These are phyloP conservation scores for Chauna torquata DNA, from an alignment of 2,113 vertebrate species.

Conservation along the genomic window DNA sequence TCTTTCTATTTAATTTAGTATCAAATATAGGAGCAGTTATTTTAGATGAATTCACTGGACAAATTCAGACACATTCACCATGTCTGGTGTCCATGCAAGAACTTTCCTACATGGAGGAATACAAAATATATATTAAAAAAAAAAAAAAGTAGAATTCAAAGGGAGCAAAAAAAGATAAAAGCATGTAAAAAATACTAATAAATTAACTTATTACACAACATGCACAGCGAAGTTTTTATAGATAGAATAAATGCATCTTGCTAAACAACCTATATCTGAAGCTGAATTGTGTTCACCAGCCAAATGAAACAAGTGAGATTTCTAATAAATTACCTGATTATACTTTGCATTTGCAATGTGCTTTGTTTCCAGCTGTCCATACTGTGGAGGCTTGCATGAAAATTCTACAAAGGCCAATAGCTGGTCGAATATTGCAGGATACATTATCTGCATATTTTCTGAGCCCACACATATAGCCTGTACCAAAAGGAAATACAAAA, in stretches of 20 bases:
- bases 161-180: not conserved
- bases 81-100: not conserved
- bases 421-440: conserved; percentile 97
- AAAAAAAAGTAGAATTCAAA: not conserved
- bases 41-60: conserved; percentile 23
- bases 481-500: not conserved
- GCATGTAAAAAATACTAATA: not conserved
- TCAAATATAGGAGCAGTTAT: not conserved
- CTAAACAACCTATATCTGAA: conserved; percentile 6
- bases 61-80: conserved; percentile 19
- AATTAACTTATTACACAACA: not conserved
- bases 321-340: conserved; percentile 89
- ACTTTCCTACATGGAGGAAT: not conserved
- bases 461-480: conserved; percentile 97
- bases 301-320: conserved; percentile 21
- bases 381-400: conserved; percentile 97
- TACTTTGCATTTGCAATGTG: conserved; percentile 99
- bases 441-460: conserved; percentile 99
- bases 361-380: conserved; percentile 97
- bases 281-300: conserved; percentile 6
- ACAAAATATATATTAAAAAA: not conserved
- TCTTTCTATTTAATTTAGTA: conserved; percentile 56
- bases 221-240: not conserved
- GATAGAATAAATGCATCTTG: not conserved
- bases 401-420: conserved; percentile 97